Conservation (phyloP, 2,888 invertebrate species). For the Panzeria rudis region DNA sequence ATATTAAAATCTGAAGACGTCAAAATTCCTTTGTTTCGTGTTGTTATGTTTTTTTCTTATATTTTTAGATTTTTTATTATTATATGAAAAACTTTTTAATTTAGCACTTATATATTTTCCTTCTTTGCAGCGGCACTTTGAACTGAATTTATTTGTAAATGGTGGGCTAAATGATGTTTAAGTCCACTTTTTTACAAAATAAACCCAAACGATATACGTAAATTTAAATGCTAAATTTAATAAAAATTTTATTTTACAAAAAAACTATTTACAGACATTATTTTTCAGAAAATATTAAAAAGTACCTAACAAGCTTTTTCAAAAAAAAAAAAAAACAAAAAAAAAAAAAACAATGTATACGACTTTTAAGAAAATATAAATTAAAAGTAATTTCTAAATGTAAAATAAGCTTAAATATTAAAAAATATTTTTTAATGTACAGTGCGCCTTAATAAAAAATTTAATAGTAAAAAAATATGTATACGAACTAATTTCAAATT, state of each 20-base stretch:
- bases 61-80: neutral
- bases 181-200: slow-evolving; percentile 45
- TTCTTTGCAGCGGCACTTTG: slow-evolving; percentile 74
- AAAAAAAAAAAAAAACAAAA: slow-evolving; percentile 67
- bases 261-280: slow-evolving; percentile 56
- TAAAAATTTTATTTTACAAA: slow-evolving; percentile 45
- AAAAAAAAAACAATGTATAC: slow-evolving; percentile 79
- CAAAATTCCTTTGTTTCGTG: too few relatives aligned
- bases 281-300: slow-evolving; percentile 64
- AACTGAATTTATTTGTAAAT: slow-evolving; percentile 79
- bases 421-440: slow-evolving; percentile 70
- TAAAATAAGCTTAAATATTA: slow-evolving; percentile 67
- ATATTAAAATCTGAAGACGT: too few relatives aligned
- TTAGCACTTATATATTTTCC: slow-evolving; percentile 8
- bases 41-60: too few relatives aligned
- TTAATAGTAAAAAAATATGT: slow-evolving; percentile 47
- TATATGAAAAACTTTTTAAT: neutral
- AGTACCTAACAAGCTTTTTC: slow-evolving; percentile 69
- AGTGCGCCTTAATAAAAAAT: slow-evolving; percentile 70
- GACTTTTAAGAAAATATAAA: slow-evolving; percentile 76
- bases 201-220: slow-evolving; percentile 71
- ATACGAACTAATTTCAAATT: slow-evolving; percentile 71
- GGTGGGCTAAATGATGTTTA: slow-evolving; percentile 10
- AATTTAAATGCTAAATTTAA: slow-evolving; percentile 67
- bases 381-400: slow-evolving; percentile 70